Percentiles rank a stretch among this genome's conserved stretches.
Conservation (phyloP, 2,113 vertebrate species). For the Lepus americanus region DNA sequence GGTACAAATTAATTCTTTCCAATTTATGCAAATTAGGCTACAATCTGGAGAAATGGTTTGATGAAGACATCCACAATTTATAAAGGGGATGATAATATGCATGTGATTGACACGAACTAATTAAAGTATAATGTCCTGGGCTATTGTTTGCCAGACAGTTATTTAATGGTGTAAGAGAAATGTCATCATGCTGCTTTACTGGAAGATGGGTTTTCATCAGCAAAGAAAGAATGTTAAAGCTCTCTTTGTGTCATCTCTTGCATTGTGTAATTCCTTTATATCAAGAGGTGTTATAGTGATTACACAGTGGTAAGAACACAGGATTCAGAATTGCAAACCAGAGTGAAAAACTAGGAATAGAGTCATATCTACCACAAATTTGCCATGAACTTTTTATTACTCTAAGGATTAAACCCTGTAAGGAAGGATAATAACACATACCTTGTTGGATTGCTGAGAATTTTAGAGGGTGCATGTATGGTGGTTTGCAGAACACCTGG, state of each 20-base stretch:
- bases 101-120: constrained; percentile 62
- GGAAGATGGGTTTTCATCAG: constrained; percentile 46
- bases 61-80: constrained; percentile 47
- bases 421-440: neutral
- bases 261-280: constrained; percentile 9
- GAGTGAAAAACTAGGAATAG: neutral
- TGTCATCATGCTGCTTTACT: constrained; percentile 2
- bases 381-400: constrained; percentile 7
- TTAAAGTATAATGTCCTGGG: constrained; percentile 49
- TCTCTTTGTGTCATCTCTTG: neutral
- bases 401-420: neutral
- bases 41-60: constrained; percentile 52
- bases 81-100: constrained; percentile 42
- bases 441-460: neutral
- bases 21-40: constrained; percentile 40
- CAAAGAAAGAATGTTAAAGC: neutral
- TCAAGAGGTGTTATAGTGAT: neutral
- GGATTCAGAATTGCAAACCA: constrained; percentile 14
- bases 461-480: neutral
- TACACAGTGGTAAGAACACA: neutral
- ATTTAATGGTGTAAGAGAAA: constrained; percentile 54
- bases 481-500: neutral
- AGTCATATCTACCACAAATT: neutral
- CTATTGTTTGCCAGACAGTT: constrained; percentile 54
- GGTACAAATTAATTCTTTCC: constrained; percentile 30